Evolutionary conservation across 2,113 vertebrate species (phyloP).

Genomic region (Rattus rattus): DNA sequence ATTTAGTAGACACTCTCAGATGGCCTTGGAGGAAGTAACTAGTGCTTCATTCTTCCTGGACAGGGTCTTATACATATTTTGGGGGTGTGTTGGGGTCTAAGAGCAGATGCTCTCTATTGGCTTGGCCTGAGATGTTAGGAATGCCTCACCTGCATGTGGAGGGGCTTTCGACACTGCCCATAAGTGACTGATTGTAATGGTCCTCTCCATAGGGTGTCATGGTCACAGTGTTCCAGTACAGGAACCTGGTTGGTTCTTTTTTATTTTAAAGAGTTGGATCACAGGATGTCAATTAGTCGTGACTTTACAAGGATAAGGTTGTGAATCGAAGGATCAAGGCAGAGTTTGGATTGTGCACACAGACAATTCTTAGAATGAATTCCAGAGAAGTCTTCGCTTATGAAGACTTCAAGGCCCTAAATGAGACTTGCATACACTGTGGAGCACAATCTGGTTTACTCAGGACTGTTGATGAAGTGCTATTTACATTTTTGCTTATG

Average conservation of each 20-base stretch:
- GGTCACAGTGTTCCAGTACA: too few relatives aligned
- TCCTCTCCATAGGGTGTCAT: too few relatives aligned
- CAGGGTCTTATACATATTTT: too few relatives aligned
- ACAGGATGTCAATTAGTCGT: neutral
- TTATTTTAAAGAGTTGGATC: neutral
- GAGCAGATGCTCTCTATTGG: too few relatives aligned
- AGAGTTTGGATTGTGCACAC: neutral
- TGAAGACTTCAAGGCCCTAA: neutral
- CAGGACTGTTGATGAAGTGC: neutral
- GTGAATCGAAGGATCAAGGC: neutral
- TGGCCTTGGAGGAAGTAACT: too few relatives aligned
- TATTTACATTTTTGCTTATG: neutral
- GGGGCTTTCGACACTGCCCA: too few relatives aligned
- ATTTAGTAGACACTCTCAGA: too few relatives aligned
- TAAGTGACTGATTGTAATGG: too few relatives aligned
- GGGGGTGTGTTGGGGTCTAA: too few relatives aligned
- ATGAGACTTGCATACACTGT: neutral
- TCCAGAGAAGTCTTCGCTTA: neutral
- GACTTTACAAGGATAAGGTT: neutral
- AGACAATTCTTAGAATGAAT: neutral
- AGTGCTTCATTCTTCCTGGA: too few relatives aligned
- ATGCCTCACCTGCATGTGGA: too few relatives aligned
- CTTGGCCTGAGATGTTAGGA: too few relatives aligned
- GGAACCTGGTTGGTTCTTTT: neutral
- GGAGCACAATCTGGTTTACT: neutral